Conservation (phyloP, 1,140 invertebrate genomes). For the Whitmania pigra region DNA sequence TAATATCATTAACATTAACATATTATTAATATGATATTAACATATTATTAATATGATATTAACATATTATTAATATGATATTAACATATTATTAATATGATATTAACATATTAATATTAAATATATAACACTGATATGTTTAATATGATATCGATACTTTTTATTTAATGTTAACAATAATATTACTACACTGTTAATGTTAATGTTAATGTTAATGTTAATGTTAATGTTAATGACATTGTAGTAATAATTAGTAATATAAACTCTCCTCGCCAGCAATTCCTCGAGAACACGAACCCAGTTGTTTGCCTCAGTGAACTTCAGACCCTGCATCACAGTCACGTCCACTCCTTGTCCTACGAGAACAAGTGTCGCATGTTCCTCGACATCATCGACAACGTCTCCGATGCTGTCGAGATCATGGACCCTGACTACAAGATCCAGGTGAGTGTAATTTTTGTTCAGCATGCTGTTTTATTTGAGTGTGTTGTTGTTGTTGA, state of each 20-base stretch:
- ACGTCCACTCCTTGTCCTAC: not conserved
- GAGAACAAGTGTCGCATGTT: conserved; percentile 4
- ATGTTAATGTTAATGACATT: not conserved
- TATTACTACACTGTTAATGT: too few species aligned
- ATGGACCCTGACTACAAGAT: conserved; percentile 3
- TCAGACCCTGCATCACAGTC: conserved; percentile 9
- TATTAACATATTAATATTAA: too few species aligned
- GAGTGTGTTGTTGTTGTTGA: not conserved
- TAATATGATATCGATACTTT: too few species aligned
- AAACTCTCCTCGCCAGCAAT: not conserved
- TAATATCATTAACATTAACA: too few species aligned
- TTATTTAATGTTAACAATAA: too few species aligned
- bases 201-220: too few species aligned
- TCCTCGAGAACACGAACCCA: conserved; percentile 6
- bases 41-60: too few species aligned
- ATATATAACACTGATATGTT: too few species aligned
- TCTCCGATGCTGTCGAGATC: conserved; percentile 13
- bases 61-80: too few species aligned
- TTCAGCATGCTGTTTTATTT: not conserved
- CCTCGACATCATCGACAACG: conserved; percentile 9
- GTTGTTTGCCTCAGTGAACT: conserved; percentile 8
- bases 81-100: too few species aligned
- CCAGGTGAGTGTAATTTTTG: not conserved
- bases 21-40: too few species aligned
- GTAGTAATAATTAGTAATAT: not conserved